Evolutionary conservation across 2,113 vertebrate species (phyloP), one percentile per base, ranked within the genome.

Genomic region (Promerops cafer): DNA sequence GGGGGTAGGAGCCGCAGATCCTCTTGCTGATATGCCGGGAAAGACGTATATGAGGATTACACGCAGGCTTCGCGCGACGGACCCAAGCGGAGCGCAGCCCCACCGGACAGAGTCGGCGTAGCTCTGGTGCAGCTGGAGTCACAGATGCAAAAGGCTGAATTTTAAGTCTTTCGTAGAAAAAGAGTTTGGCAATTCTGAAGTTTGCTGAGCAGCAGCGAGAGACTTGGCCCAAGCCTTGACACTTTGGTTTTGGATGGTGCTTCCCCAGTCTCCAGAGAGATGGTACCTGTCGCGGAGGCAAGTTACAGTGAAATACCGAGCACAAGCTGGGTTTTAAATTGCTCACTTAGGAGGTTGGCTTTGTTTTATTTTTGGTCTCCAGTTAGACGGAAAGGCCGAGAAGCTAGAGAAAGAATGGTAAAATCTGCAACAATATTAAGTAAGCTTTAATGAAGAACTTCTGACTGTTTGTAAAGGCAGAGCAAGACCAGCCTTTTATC

Each of bases 1-100:
- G 95, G 93, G 91, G 94, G 92, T 75, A 89, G 95, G 93, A 95
- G 92, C 96, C 4, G 21, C 94, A 87, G 96, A 92, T 93, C 96
- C 83, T 86, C 88, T 39, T 6, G 56, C 92, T 92, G 96, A 94
- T 93, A 96, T 83, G 66, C 93, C 6, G 8, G 63, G 80, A 52
- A 77, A 60, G 90, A 69, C 66, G 1, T 60, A 63, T 59, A 40
- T 4, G 28, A 88, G 76, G 76, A 90, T 90, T 92, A 75, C 83
- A 84, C 2, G 10, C 83, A 30, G 88, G 80, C 83, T 95, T 45
- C n/a, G 76, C 7, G 1, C 6, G 50, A 77, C 2, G 39, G 84
- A 95, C 63, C 61, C 6, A 0, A 80, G 68, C 83, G 65, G 45
- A 93, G 63, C 35, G 10, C 63, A 86, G 78, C 78, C 87, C 77